A percentile compares a stretch with the other conserved stretches of the same genome.
Conservation (phyloP, 2,113 vertebrate genomes). For the Haemorhous mexicanus region DNA sequence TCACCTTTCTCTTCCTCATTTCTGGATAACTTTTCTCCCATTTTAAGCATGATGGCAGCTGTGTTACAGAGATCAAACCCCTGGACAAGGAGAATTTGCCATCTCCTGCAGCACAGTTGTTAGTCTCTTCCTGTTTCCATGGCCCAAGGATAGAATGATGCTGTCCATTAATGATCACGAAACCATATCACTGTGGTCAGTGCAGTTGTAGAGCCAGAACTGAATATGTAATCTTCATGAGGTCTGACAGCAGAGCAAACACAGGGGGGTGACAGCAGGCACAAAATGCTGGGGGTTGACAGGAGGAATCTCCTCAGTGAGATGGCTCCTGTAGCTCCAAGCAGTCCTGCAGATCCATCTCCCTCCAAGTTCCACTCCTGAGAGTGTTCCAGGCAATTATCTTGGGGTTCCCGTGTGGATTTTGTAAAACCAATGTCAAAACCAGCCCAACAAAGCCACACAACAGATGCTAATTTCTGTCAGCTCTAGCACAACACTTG, state of each 20-base stretch:
- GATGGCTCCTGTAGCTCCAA: background rate
- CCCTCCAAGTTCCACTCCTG: background rate
- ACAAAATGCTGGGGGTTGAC: background rate
- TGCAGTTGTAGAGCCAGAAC: background rate
- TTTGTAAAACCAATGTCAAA: background rate
- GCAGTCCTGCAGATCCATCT: background rate
- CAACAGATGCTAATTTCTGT: background rate
- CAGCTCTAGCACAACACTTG: background rate
- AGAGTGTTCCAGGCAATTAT: background rate
- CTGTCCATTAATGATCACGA: background rate
- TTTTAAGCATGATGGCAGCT: background rate
- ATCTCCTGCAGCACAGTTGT: background rate
- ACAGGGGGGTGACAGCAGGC: background rate
- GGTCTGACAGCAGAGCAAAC: background rate
- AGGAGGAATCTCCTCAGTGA: background rate
- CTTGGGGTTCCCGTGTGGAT: background rate
- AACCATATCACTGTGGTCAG: rapidly evolving
- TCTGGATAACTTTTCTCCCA: background rate
- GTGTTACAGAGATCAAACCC: background rate
- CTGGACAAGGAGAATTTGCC: background rate
- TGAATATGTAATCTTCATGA: background rate
- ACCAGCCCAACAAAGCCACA: background rate
- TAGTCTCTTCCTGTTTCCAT: background rate
- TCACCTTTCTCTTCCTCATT: background rate
- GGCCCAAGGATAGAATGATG: background rate